phyloP scores from a whole-genome alignment of 2,113 vertebrate species.

The Tragelaphus strepsiceros region DNA sequence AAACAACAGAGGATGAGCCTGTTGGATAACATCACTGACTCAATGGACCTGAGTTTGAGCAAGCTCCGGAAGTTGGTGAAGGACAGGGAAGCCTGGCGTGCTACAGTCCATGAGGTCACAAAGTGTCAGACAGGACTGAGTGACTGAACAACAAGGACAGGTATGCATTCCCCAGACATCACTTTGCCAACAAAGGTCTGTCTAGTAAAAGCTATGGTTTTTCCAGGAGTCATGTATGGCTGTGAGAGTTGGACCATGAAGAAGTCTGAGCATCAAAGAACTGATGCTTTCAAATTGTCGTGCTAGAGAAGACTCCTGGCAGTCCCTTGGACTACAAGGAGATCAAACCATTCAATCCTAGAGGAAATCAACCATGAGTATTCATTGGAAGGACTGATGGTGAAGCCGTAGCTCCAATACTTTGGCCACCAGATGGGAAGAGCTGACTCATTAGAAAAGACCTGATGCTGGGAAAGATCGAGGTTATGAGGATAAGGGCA shows the following conservation, averaged over 20 bases:
- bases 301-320: background rate
- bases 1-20: background rate
- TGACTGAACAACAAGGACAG: background rate
- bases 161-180: background rate
- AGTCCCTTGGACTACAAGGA: background rate
- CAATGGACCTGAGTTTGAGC: background rate
- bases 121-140: background rate
- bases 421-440: background rate
- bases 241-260: background rate
- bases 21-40: background rate
- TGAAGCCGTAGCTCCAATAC: background rate
- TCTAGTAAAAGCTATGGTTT: background rate
- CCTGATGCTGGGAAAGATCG: background rate
- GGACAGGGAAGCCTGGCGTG: background rate
- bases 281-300: fast-evolving
- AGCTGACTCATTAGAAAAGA: background rate
- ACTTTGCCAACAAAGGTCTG: background rate
- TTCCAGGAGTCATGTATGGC: background rate
- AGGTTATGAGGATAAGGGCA: background rate
- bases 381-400: background rate
- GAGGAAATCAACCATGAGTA: background rate
- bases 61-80: background rate
- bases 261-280: background rate
- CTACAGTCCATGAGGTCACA: background rate
- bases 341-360: background rate